A percentile compares a stretch with the other conserved stretches of the same genome.
phyloP scores from a whole-genome alignment of 2,113 vertebrate genomes.

The Echinops telfairi region DNA sequence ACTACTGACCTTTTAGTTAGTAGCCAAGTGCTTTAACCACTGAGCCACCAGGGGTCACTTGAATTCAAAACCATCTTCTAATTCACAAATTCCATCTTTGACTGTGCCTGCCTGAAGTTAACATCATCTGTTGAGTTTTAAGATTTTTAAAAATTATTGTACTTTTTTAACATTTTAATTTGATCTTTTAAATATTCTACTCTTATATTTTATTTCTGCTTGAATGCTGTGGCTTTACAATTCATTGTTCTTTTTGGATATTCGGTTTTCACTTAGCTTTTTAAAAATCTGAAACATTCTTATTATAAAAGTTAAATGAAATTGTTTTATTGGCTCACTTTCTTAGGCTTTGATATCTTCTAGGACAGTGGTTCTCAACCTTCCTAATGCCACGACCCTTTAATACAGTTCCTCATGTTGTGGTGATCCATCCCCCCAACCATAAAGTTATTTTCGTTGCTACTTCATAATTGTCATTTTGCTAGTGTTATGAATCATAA shows the following conservation, averaged over 20 bases:
- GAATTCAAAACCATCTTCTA: neutral
- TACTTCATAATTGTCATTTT: too few species aligned
- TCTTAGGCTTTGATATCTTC: neutral
- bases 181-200: neutral
- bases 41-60: too few species aligned
- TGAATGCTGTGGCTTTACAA: neutral
- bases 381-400: neutral
- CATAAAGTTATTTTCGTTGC: too few species aligned
- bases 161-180: neutral
- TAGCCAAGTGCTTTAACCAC: too few species aligned
- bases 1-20: too few species aligned
- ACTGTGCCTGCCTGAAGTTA: neutral
- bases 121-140: neutral
- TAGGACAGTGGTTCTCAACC: neutral
- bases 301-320: neutral
- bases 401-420: too few species aligned
- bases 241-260: neutral
- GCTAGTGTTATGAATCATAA: too few species aligned
- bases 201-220: slow-evolving; percentile 16
- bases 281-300: neutral
- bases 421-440: too few species aligned
- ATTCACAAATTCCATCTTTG: neutral
- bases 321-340: neutral
- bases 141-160: neutral
- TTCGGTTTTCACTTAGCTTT: neutral